Conservation (phyloP, 2,888 invertebrate genomes). For the Cryptocheilus praepositus region DNA sequence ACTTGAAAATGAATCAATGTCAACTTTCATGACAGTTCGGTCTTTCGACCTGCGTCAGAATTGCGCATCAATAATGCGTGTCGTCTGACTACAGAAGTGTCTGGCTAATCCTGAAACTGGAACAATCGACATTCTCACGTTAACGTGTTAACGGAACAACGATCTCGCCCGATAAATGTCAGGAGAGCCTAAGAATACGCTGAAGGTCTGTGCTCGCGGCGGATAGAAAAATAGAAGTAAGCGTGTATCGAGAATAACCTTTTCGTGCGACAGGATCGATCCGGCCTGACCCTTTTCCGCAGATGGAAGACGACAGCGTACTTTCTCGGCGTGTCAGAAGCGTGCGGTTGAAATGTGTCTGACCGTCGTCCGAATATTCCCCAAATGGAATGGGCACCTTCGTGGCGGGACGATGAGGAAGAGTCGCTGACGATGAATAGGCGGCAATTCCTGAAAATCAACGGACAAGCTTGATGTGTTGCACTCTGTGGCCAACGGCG, state of each 20-base stretch:
- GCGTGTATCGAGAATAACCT: not conserved
- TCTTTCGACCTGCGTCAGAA: too few species aligned
- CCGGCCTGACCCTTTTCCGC: not conserved
- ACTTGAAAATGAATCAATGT: too few species aligned
- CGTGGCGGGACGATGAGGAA: too few species aligned
- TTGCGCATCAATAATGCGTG: too few species aligned
- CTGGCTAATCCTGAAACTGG: too few species aligned
- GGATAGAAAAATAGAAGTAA: not conserved
- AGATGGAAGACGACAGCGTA: not conserved
- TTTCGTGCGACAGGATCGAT: constrained; percentile 4
- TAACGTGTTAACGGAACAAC: not conserved
- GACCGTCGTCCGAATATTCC: constrained; percentile 2
- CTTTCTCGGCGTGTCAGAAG: not conserved
- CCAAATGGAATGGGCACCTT: not conserved
- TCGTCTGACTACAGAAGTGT: too few species aligned
- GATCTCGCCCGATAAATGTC: constrained; percentile 6
- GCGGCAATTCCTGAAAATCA: too few species aligned
- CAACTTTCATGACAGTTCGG: too few species aligned
- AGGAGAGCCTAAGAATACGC: not conserved
- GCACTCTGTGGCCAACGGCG: too few species aligned
- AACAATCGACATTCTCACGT: too few species aligned
- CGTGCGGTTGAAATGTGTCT: not conserved
- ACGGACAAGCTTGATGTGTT: too few species aligned
- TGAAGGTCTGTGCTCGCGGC: not conserved
- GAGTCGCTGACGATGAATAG: too few species aligned